Evolutionary conservation across 2,113 vertebrate species (phyloP).

Genomic region (Chascanopsetta lugubris): DNA sequence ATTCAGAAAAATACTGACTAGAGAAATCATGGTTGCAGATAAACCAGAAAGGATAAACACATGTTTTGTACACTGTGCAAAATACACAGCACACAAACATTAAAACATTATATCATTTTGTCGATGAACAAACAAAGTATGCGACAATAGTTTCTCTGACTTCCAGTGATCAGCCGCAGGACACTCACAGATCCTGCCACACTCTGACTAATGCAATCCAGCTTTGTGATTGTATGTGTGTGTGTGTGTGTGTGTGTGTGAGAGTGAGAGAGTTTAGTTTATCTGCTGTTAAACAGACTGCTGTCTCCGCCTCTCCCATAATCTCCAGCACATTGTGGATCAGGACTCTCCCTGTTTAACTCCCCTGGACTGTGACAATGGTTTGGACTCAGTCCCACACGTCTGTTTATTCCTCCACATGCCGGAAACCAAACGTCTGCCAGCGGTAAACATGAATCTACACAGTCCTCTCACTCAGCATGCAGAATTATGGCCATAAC

Average conservation of each 20-base stretch:
- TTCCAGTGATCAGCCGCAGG: conserved; percentile 23
- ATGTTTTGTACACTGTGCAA: too few species aligned
- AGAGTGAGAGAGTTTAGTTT: conserved; percentile 34
- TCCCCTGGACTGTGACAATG: conserved; percentile 61
- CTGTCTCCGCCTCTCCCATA: conserved; percentile 55
- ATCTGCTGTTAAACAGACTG: conserved; percentile 60
- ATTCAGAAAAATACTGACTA: too few species aligned
- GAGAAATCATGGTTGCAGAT: too few species aligned
- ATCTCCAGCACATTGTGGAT: conserved; percentile 57
- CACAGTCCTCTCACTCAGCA: too few species aligned
- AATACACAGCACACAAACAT: too few species aligned
- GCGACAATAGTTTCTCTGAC: not conserved
- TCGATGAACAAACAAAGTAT: not conserved
- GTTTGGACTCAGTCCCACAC: conserved; percentile 41
- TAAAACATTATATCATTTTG: too few species aligned
- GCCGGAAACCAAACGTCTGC: conserved; percentile 37
- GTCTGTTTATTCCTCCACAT: conserved; percentile 42
- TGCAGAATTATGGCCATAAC: too few species aligned
- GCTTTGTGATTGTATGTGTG: conserved; percentile 28
- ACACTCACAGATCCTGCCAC: conserved; percentile 30
- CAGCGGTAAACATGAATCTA: conserved; percentile 20
- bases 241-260: conserved; percentile 8
- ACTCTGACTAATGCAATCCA: conserved; percentile 65
- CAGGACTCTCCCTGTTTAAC: conserved; percentile 50
- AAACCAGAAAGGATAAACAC: too few species aligned